Percentiles rank a stretch among this genome's conserved stretches.
These are phyloP conservation scores for Drosophila prostipennis DNA, from an alignment of 2,888 invertebrate species.

Conservation along the genomic window DNA sequence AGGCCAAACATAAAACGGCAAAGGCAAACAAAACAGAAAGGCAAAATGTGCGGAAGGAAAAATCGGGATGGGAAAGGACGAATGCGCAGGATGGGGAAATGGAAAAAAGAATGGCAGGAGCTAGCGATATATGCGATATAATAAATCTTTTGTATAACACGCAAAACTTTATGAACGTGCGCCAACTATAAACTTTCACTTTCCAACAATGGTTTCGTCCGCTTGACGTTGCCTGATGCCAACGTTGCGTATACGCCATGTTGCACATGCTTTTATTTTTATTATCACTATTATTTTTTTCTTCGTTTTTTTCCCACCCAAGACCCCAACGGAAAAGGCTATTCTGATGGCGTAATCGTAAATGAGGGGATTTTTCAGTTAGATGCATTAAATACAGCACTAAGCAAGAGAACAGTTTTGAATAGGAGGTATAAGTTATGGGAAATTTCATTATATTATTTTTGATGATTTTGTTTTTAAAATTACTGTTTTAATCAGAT, in stretches of 20 bases:
- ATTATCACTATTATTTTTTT: conserved; percentile 51
- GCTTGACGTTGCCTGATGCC: conserved; percentile 28
- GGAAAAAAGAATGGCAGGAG: conserved; percentile 50
- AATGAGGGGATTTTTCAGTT: conserved; percentile 1
- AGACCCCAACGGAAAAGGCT: conserved; percentile 3
- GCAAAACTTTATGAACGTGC: conserved; percentile 77
- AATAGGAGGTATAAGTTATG: too few relatives aligned
- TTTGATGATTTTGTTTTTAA: background rate
- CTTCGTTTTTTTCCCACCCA: conserved; percentile 21
- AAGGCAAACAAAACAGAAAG: conserved; percentile 57
- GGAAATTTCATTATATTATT: background rate
- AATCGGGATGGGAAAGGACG: conserved; percentile 10
- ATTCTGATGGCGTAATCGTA: conserved; percentile 8
- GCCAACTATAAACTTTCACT: conserved; percentile 75
- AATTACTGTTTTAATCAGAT: too few relatives aligned
- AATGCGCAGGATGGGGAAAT: conserved; percentile 36
- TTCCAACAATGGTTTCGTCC: conserved; percentile 55
- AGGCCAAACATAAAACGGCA: conserved; percentile 52
- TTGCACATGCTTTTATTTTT: conserved; percentile 57
- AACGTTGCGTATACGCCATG: conserved; percentile 67
- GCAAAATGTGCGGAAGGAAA: conserved; percentile 8
- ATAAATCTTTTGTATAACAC: conserved; percentile 76
- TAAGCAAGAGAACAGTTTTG: too few relatives aligned
- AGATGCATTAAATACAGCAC: background rate
- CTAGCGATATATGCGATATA: conserved; percentile 71